These are phyloP conservation scores for Octopus bimaculoides DNA, from an alignment of 1,140 invertebrate species.

Conservation along the genomic window DNA sequence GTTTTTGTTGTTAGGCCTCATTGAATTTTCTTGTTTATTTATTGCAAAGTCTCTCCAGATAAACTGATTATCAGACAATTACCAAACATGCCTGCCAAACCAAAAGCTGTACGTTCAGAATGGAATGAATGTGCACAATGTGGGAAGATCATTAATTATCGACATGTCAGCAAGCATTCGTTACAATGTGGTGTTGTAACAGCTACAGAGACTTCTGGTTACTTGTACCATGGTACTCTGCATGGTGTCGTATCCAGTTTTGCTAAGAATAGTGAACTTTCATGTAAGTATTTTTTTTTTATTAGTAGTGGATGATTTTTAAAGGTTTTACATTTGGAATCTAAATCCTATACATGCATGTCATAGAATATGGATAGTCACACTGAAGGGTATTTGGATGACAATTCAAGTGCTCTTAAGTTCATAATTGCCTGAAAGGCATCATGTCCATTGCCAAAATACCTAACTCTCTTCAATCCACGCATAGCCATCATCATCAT, in stretches of 20 bases:
- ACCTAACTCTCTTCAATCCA: neutral
- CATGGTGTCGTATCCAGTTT: conserved; percentile 19
- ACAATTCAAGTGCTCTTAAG: neutral
- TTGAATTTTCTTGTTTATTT: too few relatives aligned
- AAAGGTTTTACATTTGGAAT: too few relatives aligned
- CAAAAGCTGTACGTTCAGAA: conserved; percentile 21
- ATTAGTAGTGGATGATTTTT: neutral
- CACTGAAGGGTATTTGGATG: neutral
- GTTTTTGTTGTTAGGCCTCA: too few relatives aligned
- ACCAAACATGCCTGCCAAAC: conserved; percentile 25
- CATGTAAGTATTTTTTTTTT: neutral
- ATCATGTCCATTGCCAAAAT: neutral
- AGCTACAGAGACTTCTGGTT: conserved; percentile 15
- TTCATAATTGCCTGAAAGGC: neutral
- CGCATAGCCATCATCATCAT: too few relatives aligned
- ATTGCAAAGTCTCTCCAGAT: too few relatives aligned
- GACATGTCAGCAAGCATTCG: conserved; percentile 28
- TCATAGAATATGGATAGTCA: neutral
- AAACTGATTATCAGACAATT: too few relatives aligned
- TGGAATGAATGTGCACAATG: conserved; percentile 35
- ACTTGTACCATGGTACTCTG: conserved; percentile 21
- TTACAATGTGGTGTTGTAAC: conserved; percentile 19
- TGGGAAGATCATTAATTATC: conserved; percentile 21
- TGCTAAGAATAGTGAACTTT: neutral
- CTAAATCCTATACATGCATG: neutral